These are phyloP conservation scores for Clarias macrocephalus DNA, from an alignment of 2,113 vertebrate genomes.

Conservation along the genomic window DNA sequence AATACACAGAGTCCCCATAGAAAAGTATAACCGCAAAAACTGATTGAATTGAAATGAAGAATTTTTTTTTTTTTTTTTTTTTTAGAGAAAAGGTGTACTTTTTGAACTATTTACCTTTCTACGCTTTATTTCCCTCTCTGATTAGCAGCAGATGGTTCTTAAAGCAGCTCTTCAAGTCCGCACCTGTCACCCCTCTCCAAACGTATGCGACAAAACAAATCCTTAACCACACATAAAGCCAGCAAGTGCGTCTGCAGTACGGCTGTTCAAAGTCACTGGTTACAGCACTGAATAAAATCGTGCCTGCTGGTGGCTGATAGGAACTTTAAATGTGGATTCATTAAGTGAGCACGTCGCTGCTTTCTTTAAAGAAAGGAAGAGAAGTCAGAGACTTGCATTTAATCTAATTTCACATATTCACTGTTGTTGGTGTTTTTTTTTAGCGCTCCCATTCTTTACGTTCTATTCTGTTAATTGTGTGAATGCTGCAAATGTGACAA, in stretches of 20 bases:
- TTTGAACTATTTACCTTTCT: conserved; percentile 9
- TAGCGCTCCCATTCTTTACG: background rate
- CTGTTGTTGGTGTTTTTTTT: conserved; percentile 10
- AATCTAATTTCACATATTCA: conserved; percentile 22
- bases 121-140: background rate
- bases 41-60: background rate
- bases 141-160: conserved; percentile 16
- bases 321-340: background rate
- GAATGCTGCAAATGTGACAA: background rate
- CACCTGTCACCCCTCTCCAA: conserved; percentile 1
- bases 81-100: background rate
- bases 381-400: background rate
- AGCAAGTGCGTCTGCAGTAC: background rate
- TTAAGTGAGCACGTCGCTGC: background rate
- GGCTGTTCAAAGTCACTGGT: conserved; percentile 19
- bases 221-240: conserved; percentile 6
- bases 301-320: conserved; percentile 22
- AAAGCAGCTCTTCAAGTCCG: conserved; percentile 8
- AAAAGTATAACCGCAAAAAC: background rate
- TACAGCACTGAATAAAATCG: conserved; percentile 2
- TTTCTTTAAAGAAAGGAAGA: background rate
- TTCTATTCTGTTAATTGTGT: background rate
- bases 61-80: no score
- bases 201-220: conserved; percentile 4
- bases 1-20: background rate